A percentile compares a stretch with the other conserved stretches of the same genome.
Conservation (phyloP, 2,113 vertebrate genomes). For the Chlorodrepanis virens region DNA sequence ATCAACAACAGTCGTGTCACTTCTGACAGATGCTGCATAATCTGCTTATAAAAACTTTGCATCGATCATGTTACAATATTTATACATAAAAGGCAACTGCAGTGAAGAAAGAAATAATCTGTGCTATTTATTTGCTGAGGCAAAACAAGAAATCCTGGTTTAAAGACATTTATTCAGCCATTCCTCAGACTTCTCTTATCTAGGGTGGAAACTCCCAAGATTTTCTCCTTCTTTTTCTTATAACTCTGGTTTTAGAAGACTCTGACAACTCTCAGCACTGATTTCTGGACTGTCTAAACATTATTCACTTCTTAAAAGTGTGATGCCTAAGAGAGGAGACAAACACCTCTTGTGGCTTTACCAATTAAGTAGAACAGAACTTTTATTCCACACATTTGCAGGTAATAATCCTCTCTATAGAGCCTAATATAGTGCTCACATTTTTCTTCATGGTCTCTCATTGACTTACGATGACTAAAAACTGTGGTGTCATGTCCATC, state of each 20-base stretch:
- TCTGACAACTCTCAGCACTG: neutral
- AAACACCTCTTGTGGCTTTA: neutral
- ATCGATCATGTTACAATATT: neutral
- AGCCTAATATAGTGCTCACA: neutral
- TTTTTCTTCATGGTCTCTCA: neutral
- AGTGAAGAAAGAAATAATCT: neutral
- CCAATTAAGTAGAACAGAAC: neutral
- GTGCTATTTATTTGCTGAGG: neutral
- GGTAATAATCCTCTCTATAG: neutral
- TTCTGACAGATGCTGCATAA: neutral
- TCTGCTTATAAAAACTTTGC: neutral
- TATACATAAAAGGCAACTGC: neutral
- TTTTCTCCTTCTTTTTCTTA: neutral
- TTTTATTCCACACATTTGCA: neutral
- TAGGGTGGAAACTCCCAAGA: neutral
- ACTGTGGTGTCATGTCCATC: neutral
- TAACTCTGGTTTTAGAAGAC: neutral
- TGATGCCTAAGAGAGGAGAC: neutral
- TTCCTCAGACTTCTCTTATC: neutral
- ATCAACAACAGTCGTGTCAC: neutral
- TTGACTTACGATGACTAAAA: neutral
- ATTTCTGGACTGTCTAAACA: neutral
- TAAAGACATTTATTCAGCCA: neutral
- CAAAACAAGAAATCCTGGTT: neutral
- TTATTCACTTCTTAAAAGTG: neutral